A percentile compares a stretch with the other conserved stretches of the same genome.
phyloP scores from a whole-genome alignment of 1,140 invertebrate species.

The Lanistes nyassanus region DNA sequence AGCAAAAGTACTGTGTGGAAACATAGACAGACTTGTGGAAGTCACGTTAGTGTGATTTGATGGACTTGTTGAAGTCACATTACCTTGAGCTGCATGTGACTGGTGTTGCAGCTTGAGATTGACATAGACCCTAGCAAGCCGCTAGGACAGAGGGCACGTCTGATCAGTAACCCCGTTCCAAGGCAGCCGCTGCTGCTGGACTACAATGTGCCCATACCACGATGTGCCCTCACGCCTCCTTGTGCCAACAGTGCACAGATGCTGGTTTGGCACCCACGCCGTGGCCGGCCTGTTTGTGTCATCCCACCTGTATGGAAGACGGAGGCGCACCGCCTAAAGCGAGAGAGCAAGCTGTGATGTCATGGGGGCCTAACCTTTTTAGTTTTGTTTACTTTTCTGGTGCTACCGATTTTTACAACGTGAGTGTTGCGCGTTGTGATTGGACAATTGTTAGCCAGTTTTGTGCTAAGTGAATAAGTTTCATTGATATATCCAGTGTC shows the following conservation, averaged over 20 bases:
- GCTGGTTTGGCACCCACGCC: slow-evolving; percentile 63
- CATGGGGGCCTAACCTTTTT: background rate
- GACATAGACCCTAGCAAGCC: slow-evolving; percentile 57
- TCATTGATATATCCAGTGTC: too few relatives aligned
- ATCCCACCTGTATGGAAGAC: slow-evolving; percentile 61
- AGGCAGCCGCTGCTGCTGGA: slow-evolving; percentile 60
- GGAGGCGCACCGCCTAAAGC: slow-evolving; percentile 46
- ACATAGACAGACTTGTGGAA: too few relatives aligned
- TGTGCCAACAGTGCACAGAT: slow-evolving; percentile 67
- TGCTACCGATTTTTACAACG: too few relatives aligned
- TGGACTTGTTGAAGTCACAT: too few relatives aligned
- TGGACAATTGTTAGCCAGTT: too few relatives aligned
- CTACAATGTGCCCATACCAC: slow-evolving; percentile 57
- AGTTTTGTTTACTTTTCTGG: background rate
- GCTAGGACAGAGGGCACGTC: slow-evolving; percentile 56
- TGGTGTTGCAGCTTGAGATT: slow-evolving; percentile 60
- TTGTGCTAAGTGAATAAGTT: too few relatives aligned
- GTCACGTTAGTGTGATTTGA: too few relatives aligned
- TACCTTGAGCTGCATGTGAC: too few relatives aligned
- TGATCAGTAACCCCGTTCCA: slow-evolving; percentile 55
- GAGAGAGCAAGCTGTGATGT: slow-evolving; percentile 51
- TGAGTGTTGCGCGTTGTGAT: too few relatives aligned
- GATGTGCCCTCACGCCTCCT: slow-evolving; percentile 64
- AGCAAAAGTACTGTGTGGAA: too few relatives aligned
- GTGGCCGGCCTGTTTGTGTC: slow-evolving; percentile 52